Conservation (phyloP, 1,140 invertebrate species). For the Pristionchus pacificus region DNA sequence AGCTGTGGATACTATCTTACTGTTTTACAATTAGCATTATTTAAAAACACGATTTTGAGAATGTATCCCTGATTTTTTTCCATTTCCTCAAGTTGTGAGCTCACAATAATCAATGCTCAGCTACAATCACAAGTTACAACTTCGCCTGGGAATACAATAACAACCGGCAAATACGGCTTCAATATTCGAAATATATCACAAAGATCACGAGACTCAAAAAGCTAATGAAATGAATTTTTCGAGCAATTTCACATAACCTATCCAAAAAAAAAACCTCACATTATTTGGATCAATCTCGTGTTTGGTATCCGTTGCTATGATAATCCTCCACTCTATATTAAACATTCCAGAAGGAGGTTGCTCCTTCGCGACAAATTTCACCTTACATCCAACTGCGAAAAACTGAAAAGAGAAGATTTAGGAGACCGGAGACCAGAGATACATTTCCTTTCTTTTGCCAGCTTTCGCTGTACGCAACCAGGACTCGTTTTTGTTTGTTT, state of each 20-base stretch:
- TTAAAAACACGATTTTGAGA: no score
- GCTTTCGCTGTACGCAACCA: no score
- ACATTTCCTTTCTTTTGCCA: no score
- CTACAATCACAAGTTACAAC: background rate
- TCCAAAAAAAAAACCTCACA: background rate
- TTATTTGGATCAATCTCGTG: background rate
- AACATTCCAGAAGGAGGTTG: background rate
- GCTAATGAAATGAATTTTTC: no score
- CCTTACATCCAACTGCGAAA: background rate
- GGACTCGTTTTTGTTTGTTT: no score
- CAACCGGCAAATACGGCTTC: background rate
- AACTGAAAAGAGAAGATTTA: background rate
- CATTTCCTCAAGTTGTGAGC: no score
- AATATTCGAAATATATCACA: background rate
- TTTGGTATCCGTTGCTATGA: background rate
- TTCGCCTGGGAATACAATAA: background rate
- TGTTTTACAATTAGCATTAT: no score
- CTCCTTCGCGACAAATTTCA: background rate
- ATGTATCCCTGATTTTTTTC: no score
- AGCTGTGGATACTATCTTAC: no score
- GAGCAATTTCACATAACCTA: background rate
- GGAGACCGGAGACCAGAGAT: no score
- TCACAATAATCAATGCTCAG: background rate
- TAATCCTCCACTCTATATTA: background rate
- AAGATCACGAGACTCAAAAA: background rate